These are phyloP conservation scores for Anthopleura xanthogrammica DNA, from an alignment of 92 coral and sea anemone species.

Conservation along the genomic window DNA sequence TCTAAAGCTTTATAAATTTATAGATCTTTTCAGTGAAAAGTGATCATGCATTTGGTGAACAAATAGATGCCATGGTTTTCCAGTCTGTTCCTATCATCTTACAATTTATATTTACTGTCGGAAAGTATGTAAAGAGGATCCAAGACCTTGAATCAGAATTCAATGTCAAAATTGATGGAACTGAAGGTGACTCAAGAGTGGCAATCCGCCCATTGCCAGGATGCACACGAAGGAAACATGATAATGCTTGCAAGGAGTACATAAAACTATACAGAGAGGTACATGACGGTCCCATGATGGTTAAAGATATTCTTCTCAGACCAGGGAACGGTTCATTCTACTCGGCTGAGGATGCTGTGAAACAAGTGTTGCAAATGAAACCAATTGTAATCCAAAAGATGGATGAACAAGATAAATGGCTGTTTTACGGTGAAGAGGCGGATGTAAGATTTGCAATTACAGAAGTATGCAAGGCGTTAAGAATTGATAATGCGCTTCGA, in stretches of 20 bases:
- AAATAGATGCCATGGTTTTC: not conserved
- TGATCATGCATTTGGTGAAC: not conserved
- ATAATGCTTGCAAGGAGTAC: slow-evolving; percentile 20
- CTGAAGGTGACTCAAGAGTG: not conserved
- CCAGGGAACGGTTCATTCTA: not conserved
- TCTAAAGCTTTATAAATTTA: too few relatives aligned
- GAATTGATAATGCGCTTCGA: not conserved
- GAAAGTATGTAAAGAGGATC: not conserved
- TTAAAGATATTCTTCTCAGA: slow-evolving; percentile 14
- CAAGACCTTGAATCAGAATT: not conserved
- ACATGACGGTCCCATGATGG: slow-evolving; percentile 3
- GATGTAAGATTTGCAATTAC: slow-evolving; percentile 9
- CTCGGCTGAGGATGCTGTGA: slow-evolving; percentile 1
- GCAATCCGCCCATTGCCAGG: not conserved
- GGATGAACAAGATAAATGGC: slow-evolving; percentile 1
- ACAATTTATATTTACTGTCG: not conserved
- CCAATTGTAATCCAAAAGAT: slow-evolving; percentile 11
- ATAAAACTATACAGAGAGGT: slow-evolving; percentile 13
- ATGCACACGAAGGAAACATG: not conserved
- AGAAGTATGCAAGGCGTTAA: not conserved
- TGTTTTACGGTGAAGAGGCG: slow-evolving; percentile 21
- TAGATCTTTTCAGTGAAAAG: not conserved
- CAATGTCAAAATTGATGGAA: slow-evolving; percentile 1
- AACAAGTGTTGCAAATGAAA: not conserved
- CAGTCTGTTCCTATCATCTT: slow-evolving; percentile 21